Conservation (phyloP, 2,113 vertebrate genomes). For the Apteryx owenii region DNA sequence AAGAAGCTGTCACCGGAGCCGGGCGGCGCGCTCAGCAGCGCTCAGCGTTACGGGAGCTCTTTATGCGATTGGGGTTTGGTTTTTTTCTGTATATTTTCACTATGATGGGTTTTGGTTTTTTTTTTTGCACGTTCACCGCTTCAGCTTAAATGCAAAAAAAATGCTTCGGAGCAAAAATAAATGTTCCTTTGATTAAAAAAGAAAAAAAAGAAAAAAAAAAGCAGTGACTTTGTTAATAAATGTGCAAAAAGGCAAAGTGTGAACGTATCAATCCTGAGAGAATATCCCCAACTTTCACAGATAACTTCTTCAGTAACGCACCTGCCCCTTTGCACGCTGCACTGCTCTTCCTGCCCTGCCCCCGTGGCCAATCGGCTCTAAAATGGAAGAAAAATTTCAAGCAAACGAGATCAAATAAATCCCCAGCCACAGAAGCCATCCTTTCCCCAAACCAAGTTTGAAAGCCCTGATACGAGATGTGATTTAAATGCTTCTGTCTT, state of each 20-base stretch:
- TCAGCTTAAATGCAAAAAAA: background rate
- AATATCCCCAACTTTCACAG: background rate
- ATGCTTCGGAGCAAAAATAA: background rate
- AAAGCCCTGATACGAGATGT: background rate
- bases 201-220: background rate
- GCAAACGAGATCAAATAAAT: background rate
- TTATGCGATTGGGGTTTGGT: background rate
- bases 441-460: background rate
- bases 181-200: background rate
- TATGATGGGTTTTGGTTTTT: background rate
- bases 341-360: background rate
- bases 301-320: too few relatives aligned
- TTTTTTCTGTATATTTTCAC: background rate
- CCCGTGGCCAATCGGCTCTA: accelerated
- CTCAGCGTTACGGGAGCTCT: background rate
- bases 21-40: background rate
- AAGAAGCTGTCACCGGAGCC: constrained; percentile 16
- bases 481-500: constrained; percentile 4
- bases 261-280: accelerated
- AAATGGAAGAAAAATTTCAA: background rate
- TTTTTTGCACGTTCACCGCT: background rate
- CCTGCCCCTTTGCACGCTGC: background rate
- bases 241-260: accelerated
- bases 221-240: background rate
- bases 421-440: background rate